Conservation (phyloP, 2,797 vertebrate species). For the Morelia viridis region DNA sequence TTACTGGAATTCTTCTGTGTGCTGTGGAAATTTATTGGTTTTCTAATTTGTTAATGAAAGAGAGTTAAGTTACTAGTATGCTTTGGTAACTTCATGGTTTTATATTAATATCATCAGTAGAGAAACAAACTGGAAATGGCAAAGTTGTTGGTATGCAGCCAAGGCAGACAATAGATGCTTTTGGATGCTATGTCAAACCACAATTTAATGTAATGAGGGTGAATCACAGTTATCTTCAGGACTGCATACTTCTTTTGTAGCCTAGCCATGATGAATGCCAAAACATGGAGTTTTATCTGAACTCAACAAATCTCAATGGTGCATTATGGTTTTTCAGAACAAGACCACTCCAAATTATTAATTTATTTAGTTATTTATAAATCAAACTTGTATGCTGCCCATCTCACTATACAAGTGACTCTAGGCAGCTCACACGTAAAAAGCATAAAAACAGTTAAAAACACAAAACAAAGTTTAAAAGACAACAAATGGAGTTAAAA, state of each 20-base stretch:
- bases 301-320: background rate
- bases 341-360: background rate
- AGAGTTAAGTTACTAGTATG: background rate
- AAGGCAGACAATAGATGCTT: background rate
- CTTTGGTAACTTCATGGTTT: background rate
- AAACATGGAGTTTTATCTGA: background rate
- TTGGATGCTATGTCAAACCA: background rate
- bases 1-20: background rate
- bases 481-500: too few species aligned
- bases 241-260: background rate
- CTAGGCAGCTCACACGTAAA: too few species aligned
- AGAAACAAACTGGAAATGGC: background rate
- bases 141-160: constrained; percentile 17
- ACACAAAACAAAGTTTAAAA: too few species aligned
- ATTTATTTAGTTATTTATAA: too few species aligned
- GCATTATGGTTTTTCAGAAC: background rate
- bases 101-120: background rate
- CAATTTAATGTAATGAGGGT: background rate
- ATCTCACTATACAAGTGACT: too few species aligned
- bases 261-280: too few species aligned
- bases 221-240: background rate
- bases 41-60: background rate
- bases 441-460: too few species aligned
- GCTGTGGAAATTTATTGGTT: background rate
- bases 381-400: too few species aligned